Base-by-base conservation (phyloP, 2,797 vertebrate genomes). In the Malacoctenus gilli region DNA sequence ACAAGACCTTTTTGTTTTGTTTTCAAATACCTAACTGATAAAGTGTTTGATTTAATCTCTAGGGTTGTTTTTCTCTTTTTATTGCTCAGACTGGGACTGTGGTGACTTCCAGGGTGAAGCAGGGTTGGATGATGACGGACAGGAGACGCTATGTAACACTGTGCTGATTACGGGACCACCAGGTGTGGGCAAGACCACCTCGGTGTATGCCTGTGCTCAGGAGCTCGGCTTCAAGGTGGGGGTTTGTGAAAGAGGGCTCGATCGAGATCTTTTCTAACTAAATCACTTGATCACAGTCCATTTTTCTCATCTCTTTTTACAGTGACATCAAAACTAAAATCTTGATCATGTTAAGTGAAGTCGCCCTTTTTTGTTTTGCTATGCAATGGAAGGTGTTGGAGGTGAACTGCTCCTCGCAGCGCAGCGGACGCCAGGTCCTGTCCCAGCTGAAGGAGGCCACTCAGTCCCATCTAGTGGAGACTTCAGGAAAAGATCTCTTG, bases 171-270 rank as follows among this genome's bases (percentile, higher is more conserved):
- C 90, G 1, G 96, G 96, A 43, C 95, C 95, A 4, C 79, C 92
- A 0, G 97, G 96, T 4, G 90, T 94, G 41, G 96, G 97, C 5
- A 99, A 99, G 75, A 99, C 95, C 0, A 94, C 96, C 11, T 90
- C 94, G 0, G 95, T 99, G 11, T 98, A 96, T 3, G 95, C 96
- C 66, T 98, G 96, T 61, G 93, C 95, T 16, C 93, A 93, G 80
- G 95, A 98, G 71, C 93, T 98, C 0, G 95, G 96, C 1, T 99
- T 97, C 79, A 95, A 98, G 94, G 97, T 98, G 12, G 5, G 62
- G 19, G 32, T 50, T 64, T 25, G 23, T n/a, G n/a, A n/a, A n/a
- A n/a, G n/a, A n/a, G n/a, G n/a, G n/a, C n/a, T n/a, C n/a, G n/a
- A n/a, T n/a, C n/a, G n/a, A n/a, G n/a, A n/a, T n/a, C n/a, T n/a